phyloP scores from a whole-genome alignment of 2,888 invertebrate genomes.

The Caenorhabditis becei region DNA sequence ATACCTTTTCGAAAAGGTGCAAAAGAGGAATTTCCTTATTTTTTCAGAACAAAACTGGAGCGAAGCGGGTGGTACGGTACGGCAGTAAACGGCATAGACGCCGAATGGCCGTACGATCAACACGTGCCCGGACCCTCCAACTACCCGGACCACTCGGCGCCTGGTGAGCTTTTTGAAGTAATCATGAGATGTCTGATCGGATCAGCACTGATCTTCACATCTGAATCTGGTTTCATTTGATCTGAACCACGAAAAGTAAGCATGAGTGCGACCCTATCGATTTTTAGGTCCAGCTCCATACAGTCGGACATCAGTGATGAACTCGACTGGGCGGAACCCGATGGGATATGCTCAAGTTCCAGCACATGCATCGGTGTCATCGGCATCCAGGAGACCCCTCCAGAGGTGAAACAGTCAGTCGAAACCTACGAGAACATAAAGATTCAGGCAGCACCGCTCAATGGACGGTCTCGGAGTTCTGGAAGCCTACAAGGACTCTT shows the following conservation, averaged over 20 bases:
- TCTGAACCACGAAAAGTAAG: background rate
- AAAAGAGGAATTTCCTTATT: background rate
- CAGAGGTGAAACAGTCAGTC: conserved; percentile 33
- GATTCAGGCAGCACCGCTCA: conserved; percentile 77
- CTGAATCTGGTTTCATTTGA: background rate
- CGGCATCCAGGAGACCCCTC: conserved; percentile 37
- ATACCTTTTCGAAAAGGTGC: background rate
- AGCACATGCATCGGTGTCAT: conserved; percentile 35
- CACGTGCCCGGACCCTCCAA: conserved; percentile 62
- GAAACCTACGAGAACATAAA: background rate
- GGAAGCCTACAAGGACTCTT: conserved; percentile 56
- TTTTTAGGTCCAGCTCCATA: conserved; percentile 49
- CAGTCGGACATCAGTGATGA: conserved; percentile 42
- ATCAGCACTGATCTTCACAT: background rate
- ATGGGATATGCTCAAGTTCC: conserved; percentile 51
- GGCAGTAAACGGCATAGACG: conserved; percentile 31
- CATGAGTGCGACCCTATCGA: background rate
- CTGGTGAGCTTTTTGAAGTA: conserved; percentile 29
- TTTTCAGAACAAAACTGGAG: conserved; percentile 50
- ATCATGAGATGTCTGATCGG: background rate
- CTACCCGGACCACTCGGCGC: conserved; percentile 47
- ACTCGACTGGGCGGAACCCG: conserved; percentile 29
- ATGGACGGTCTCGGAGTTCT: conserved; percentile 73
- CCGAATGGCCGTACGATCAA: conserved; percentile 38
- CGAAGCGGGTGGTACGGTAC: conserved; percentile 55